Percentiles rank a stretch among this genome's conserved stretches.
These are phyloP conservation scores for Cyrtodaria siliqua DNA, from an alignment of 2,888 invertebrate genomes.

Conservation along the genomic window DNA sequence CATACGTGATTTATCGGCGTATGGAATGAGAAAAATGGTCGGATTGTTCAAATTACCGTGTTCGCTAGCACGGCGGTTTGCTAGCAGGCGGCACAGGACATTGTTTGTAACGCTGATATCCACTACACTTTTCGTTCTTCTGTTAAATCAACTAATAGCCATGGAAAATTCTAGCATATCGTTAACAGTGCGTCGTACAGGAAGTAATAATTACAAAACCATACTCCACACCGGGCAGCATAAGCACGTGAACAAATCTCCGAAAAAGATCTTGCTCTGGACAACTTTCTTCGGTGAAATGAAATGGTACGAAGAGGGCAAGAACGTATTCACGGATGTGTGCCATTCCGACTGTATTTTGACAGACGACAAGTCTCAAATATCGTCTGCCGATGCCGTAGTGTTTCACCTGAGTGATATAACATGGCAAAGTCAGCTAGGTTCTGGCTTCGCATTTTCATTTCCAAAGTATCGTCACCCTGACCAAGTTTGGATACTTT, in stretches of 20 bases:
- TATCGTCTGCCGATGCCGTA: constrained; percentile 34
- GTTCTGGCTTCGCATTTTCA: not conserved
- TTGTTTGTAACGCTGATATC: no score
- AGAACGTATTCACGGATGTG: constrained; percentile 9
- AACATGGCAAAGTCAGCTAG: constrained; percentile 24
- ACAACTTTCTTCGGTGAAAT: constrained; percentile 44
- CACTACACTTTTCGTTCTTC: no score
- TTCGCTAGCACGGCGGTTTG: no score
- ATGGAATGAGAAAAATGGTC: no score
- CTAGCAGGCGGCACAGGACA: no score
- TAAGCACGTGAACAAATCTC: constrained; percentile 11
- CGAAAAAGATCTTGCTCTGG: constrained; percentile 46
- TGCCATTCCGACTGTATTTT: constrained; percentile 26
- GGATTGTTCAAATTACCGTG: no score
- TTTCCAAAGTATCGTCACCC: constrained; percentile 35
- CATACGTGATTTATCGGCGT: no score
- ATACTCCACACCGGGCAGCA: no score
- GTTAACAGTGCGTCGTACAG: no score
- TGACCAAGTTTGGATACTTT: constrained; percentile 38
- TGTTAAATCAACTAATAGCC: no score
- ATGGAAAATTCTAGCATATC: no score
- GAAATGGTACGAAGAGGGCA: constrained; percentile 41
- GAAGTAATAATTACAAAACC: no score
- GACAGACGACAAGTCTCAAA: constrained; percentile 28
- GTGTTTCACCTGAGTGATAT: constrained; percentile 47